Evolutionary conservation across 2,113 vertebrate genomes (phyloP), one percentile per base, ranked within the genome.

Genomic region (Scomber japonicus): DNA sequence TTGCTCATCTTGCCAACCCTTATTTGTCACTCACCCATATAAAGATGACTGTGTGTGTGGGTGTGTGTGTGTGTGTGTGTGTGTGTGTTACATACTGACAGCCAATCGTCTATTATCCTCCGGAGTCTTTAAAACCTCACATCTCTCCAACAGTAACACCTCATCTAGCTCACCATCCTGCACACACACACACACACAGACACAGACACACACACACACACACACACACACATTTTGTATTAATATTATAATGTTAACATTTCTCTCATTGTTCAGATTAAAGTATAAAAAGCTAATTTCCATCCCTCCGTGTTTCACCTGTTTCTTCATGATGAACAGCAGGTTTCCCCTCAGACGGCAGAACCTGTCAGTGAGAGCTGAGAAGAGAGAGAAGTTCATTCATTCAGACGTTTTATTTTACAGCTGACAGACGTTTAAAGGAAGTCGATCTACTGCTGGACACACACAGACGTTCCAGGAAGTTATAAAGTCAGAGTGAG

Each of bases 321-420:
- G 63, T n/a, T 60, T 74, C n/a, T 49, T 75, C 31, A 84, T 65
- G 76, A 84, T 44, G 82, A 84, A 79, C n/a, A 84, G 65, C 51
- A 84, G 46, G 76, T 84, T 79, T 65, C 82, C 82, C 46, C 82
- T 79, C 51, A 84, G 71, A 10, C 76, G 76, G 8, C 82, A 84
- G 19, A 84, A 84, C 35, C 13, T 45, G 46, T 80, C 59, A 0
- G 11, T 11, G 4, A 84, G 59, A 70, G 11, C 76, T 84, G 76
- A 65, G 4, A 64, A 53, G 30, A 68, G 3, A 68, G 3, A 40
- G 9, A 40, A 7, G 31, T 35, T 35, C 7, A 7, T 5, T 35
- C 31, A 9, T 7, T 9, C 10, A 9, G 2, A 40, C 35, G 8
- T 40, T 9, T 40, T 27, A 27, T 27, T 27, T 40, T 8, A 40